These are phyloP conservation scores for Lindbergichthys nudifrons DNA, from an alignment of 2,797 vertebrate genomes.

Conservation along the genomic window DNA sequence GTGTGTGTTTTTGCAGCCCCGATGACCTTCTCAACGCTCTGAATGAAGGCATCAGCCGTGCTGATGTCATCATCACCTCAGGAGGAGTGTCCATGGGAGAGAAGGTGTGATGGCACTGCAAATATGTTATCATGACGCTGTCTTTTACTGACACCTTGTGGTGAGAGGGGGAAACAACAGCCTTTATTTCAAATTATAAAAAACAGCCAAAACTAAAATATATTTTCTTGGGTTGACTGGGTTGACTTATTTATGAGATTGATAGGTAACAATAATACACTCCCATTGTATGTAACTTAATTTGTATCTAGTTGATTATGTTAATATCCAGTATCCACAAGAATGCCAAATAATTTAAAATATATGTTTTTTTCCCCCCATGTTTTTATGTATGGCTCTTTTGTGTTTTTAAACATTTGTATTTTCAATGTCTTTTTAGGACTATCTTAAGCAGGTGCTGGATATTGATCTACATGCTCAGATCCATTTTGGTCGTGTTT, in stretches of 20 bases:
- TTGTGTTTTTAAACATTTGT: conserved; percentile 1
- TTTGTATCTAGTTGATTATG: neutral
- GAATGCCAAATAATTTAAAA: neutral
- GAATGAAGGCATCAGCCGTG: conserved; percentile 98
- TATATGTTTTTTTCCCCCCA: neutral
- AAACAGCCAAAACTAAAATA: neutral
- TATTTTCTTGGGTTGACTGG: neutral
- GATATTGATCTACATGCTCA: conserved; percentile 99
- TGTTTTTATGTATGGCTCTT: neutral
- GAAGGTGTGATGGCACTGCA: conserved; percentile 85
- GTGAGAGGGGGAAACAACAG: conserved; percentile 8
- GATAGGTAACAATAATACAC: neutral
- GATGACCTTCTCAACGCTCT: conserved; percentile 99
- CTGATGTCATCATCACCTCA: conserved; percentile 99
- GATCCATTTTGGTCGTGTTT: conserved; percentile 99
- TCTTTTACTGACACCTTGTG: conserved; percentile 73
- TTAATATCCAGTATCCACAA: neutral
- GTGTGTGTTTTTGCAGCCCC: conserved; percentile 84
- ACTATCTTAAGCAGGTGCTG: conserved; percentile 99
- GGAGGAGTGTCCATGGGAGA: conserved; percentile 99
- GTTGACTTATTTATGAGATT: neutral
- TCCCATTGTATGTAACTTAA: no score
- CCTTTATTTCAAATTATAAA: neutral
- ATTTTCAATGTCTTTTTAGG: conserved; percentile 78
- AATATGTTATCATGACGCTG: conserved; percentile 11